Evolutionary conservation across 2,113 vertebrate species (phyloP), one percentile per base, ranked within the genome.

Genomic region (Toxostoma redivivum): DNA sequence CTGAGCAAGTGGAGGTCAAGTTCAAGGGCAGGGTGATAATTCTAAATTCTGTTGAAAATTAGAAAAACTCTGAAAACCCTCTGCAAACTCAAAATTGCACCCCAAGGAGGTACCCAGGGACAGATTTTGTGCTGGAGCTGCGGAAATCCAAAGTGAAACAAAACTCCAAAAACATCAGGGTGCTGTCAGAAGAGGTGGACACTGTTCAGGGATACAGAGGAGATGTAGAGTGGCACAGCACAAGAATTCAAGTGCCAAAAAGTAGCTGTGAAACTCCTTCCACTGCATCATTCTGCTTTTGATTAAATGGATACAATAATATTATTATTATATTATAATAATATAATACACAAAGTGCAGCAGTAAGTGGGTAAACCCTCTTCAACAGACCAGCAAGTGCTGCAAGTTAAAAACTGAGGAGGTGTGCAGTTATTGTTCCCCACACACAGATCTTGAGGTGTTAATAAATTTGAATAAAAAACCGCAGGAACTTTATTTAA

Each of bases 381-480:
- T 51, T 35, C 83, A 86, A 45, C 37, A 92, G 38, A 23, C 25
- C 85, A n/a, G 6, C 5, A 33, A 37, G 31, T 51, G 48, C 51
- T 74, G 50, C 35, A 67, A 50, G 84, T 23, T 60, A 58, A 38
- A 72, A 69, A n/a, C 50, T 62, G 22, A 76, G 33, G 54, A 70
- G 38, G 35, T 77, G 38, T 38, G 38, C 33, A 35, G 11, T 42
- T 25, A 33, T 76, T 80, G 92, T 50, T 17, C 11, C 50, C 38
- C 22, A 15, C 35, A 47, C 4, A 5, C 31, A 60, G 65, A 40
- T 48, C 53, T 66, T n/a, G 33, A 71, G 57, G 58, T 94, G 92
- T 86, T 80, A 95, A 93, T 88, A 91, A 92, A 80, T 84, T 66
- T 74, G 74, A 73, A 94, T 66, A 47, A 77, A 91, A 95, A 94